phyloP scores from a whole-genome alignment of 2,113 vertebrate genomes.

The Phaethornis superciliosus region DNA sequence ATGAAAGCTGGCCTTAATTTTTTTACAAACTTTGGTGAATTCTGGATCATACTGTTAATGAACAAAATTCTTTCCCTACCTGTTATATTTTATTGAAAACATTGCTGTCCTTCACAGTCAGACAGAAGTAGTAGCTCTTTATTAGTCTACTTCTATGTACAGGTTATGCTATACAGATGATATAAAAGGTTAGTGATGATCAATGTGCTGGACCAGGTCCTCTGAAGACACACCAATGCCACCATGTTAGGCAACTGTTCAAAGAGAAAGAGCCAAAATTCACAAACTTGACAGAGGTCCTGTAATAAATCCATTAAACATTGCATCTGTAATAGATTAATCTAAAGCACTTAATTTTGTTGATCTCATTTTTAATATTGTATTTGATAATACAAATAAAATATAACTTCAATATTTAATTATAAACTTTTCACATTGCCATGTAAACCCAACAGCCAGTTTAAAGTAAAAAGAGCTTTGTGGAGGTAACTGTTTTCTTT shows the following conservation, averaged over 20 bases:
- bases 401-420: conserved; percentile 7
- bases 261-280: neutral
- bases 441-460: conserved; percentile 28
- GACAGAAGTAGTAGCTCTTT: neutral
- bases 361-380: conserved; percentile 29
- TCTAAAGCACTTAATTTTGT: neutral
- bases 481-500: neutral
- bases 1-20: neutral
- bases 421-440: conserved; percentile 30
- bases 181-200: neutral
- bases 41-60: neutral
- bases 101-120: neutral
- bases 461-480: conserved; percentile 40
- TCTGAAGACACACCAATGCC: neutral
- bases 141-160: neutral
- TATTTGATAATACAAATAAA: conserved; percentile 36
- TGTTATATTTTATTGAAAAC: neutral
- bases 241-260: neutral
- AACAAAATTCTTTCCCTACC: neutral
- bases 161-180: neutral
- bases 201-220: neutral
- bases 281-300: neutral
- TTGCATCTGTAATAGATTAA: neutral
- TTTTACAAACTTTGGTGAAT: neutral
- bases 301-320: neutral